Base-by-base conservation (phyloP, 1,140 invertebrate genomes). In the Liolophura sinensis region DNA sequence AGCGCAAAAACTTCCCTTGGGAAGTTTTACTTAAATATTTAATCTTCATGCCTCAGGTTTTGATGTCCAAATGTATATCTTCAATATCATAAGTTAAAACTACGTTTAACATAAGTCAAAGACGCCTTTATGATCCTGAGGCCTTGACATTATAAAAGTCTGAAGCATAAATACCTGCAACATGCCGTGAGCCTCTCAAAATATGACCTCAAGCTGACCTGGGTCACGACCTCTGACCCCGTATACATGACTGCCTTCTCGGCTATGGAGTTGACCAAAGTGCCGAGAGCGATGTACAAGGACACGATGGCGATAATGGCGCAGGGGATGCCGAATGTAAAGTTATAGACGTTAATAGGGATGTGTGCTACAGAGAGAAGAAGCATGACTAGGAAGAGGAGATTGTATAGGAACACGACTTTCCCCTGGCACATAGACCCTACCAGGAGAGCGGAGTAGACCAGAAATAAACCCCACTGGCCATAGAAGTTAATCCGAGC, bases 291-390 rank as follows among this genome's bases (percentile, higher is more conserved):
- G 14, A 76, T 58, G 56, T 76, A 78, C 47, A 74, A 49, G 46
- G 65, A 73, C 3, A 61, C 47, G 5, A 73, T 14, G 14, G 70
- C 73, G 25, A 69, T 51, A 14, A 73, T 48, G 20, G 68, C 65
- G 6, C 70, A 64, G 9, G 73, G 62, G 4, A 78, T 62, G 14
- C 77, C 74, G 55, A 78, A 75, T n/a, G 77, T 76, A 51, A 69
- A 78, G 63, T 73, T 70, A 40, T 70, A 66, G 14, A 67, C 71
- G 1, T 31, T 25, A 9, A 57, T 46, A 0, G 74, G 73, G 22
- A 78, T 78, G 52, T 76, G 74, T 52, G 76, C 77, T 22, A 75
- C 49, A 0, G 74, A 76, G 15, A 78, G 65, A 25, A 78, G 60
- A 16, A 65, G 58, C 46, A 70, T 70, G 20, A 73, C 6, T 11